phyloP scores from a whole-genome alignment of 2,113 vertebrate species.

The Platysternon megacephalum region DNA sequence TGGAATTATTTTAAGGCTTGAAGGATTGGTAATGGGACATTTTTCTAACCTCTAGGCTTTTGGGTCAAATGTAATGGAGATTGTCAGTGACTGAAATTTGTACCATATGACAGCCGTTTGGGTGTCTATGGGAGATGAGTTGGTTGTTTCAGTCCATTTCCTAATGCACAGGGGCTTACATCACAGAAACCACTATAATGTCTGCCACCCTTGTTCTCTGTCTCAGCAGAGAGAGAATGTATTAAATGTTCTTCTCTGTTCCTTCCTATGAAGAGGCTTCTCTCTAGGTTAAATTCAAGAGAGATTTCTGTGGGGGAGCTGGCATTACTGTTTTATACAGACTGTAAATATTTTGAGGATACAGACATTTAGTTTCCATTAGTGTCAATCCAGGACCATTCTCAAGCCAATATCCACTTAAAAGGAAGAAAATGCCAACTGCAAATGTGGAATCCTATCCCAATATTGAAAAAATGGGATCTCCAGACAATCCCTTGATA shows the following conservation, averaged over 20 bases:
- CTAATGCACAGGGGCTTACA: background rate
- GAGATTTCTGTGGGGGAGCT: conserved; percentile 36
- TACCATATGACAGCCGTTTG: background rate
- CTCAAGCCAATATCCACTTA: background rate
- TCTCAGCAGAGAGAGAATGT: conserved; percentile 1
- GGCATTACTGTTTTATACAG: background rate
- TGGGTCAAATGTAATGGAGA: background rate
- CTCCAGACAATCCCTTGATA: background rate
- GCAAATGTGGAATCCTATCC: background rate
- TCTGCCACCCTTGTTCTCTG: conserved; percentile 16
- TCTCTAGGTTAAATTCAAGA: background rate
- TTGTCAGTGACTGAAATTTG: background rate
- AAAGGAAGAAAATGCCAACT: background rate
- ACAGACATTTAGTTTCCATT: conserved; percentile 20
- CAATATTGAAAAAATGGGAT: background rate
- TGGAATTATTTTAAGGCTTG: background rate
- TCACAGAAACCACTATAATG: background rate
- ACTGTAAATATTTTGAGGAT: conserved; percentile 13
- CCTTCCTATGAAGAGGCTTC: conserved; percentile 25
- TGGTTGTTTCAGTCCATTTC: background rate
- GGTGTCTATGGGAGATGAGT: background rate
- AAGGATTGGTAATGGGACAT: background rate
- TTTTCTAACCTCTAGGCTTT: background rate
- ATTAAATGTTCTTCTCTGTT: conserved; percentile 38
- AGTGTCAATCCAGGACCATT: background rate